Conservation (phyloP, 2,888 invertebrate genomes). For the Netelia inedita region DNA sequence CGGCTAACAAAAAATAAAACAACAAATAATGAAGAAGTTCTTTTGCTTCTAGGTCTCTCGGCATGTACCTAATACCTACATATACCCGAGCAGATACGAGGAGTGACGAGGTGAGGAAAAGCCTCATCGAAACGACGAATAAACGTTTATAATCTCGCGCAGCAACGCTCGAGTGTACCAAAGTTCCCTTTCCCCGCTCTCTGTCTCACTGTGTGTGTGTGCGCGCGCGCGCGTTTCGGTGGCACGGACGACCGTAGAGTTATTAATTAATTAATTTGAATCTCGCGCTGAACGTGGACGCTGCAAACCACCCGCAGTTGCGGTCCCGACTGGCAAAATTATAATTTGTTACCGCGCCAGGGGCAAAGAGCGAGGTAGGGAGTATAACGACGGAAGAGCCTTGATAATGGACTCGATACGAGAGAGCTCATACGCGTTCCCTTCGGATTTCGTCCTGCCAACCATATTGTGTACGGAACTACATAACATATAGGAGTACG, state of each 20-base stretch:
- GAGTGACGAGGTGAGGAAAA: not conserved
- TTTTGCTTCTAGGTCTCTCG: conserved; percentile 1
- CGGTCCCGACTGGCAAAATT: conserved; percentile 67
- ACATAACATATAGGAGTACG: not conserved
- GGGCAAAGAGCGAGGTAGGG: conserved; percentile 28
- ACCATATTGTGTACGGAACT: conserved; percentile 16
- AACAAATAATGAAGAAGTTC: not conserved
- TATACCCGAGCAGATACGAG: not conserved
- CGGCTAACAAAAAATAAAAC: too few relatives aligned
- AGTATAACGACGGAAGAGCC: conserved; percentile 20
- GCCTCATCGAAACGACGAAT: conserved; percentile 11
- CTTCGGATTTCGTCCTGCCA: conserved; percentile 59
- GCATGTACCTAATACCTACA: not conserved
- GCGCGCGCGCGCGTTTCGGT: not conserved
- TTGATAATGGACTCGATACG: conserved; percentile 71
- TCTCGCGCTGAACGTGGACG: conserved; percentile 69
- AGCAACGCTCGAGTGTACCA: not conserved
- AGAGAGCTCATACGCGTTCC: conserved; percentile 50
- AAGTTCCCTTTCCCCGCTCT: conserved; percentile 17
- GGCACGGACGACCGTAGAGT: conserved; percentile 57
- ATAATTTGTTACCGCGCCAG: conserved; percentile 75
- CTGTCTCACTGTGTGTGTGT: not conserved
- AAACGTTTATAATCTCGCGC: conserved; percentile 18
- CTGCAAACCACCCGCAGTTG: conserved; percentile 46
- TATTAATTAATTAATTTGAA: conserved; percentile 78